Conservation (phyloP, 2,888 invertebrate genomes). For the Geophilus truncorum region DNA sequence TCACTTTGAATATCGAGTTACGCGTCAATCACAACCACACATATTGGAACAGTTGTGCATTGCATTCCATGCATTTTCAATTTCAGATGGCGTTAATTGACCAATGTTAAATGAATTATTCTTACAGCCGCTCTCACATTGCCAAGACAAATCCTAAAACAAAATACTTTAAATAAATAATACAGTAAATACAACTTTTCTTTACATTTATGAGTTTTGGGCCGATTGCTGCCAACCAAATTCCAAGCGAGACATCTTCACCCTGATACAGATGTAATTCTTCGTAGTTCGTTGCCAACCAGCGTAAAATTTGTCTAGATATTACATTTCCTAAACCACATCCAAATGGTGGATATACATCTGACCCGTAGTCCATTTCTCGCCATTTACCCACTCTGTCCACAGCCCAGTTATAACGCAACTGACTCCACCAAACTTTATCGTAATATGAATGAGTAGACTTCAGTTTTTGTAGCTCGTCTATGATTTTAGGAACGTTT, state of each 20-base stretch:
- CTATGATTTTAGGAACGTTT: not conserved
- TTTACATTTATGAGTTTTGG: conserved; percentile 31
- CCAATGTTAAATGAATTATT: not conserved
- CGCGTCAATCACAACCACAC: conserved; percentile 4
- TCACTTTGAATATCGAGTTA: not conserved
- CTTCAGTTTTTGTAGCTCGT: not conserved
- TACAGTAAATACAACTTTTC: not conserved
- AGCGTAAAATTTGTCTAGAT: conserved; percentile 31
- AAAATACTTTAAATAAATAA: not conserved
- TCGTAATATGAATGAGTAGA: not conserved
- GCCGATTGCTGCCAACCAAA: conserved; percentile 34
- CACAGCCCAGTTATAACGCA: conserved; percentile 35
- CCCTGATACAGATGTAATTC: conserved; percentile 36
- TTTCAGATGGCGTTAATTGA: not conserved
- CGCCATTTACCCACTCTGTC: conserved; percentile 35
- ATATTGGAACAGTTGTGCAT: not conserved
- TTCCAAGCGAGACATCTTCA: conserved; percentile 37
- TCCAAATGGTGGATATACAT: conserved; percentile 36
- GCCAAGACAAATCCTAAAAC: not conserved
- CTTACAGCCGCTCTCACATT: not conserved
- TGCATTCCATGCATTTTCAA: not conserved
- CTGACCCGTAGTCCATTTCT: conserved; percentile 30
- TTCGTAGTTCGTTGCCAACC: conserved; percentile 30
- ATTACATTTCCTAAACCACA: conserved; percentile 34
- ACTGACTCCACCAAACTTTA: conserved; percentile 33